phyloP scores from a whole-genome alignment of 2,113 vertebrate genomes.

The Pedetes capensis region DNA sequence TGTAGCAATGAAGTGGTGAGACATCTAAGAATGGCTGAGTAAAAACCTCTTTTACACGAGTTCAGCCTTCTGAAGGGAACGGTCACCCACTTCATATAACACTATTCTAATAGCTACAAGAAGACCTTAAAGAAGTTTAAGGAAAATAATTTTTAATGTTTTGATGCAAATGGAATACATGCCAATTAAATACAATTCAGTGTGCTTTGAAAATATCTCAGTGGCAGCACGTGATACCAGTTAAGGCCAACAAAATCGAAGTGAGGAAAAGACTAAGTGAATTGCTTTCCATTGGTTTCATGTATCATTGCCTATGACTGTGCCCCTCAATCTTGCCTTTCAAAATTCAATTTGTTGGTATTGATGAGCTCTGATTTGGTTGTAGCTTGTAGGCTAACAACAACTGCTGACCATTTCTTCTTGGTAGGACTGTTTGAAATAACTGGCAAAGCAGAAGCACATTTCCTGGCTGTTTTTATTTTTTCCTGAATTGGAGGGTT shows the following conservation, averaged over 20 bases:
- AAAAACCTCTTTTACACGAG: conserved; percentile 64
- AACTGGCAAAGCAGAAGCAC: conserved; percentile 57
- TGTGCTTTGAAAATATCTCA: conserved; percentile 69
- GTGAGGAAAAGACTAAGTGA: conserved; percentile 57
- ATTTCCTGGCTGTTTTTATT: conserved; percentile 61
- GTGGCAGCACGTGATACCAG: conserved; percentile 61
- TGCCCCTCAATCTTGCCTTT: conserved; percentile 51
- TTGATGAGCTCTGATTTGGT: conserved; percentile 34
- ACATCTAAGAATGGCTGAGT: conserved; percentile 77
- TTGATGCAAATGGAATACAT: conserved; percentile 73
- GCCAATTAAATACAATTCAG: conserved; percentile 73
- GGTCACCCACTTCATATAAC: conserved; percentile 67
- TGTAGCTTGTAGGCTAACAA: not conserved
- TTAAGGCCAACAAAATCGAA: conserved; percentile 77
- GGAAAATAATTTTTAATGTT: conserved; percentile 78
- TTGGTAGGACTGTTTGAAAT: conserved; percentile 42
- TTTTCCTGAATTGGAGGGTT: conserved; percentile 21
- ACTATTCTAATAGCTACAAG: conserved; percentile 74
- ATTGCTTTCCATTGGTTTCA: conserved; percentile 59
- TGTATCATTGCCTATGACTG: conserved; percentile 27
- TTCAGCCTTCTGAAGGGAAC: conserved; percentile 73
- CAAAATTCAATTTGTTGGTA: conserved; percentile 56
- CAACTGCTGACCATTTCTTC: conserved; percentile 66
- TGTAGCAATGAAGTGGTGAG: conserved; percentile 72
- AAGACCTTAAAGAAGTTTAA: conserved; percentile 76